phyloP scores from a whole-genome alignment of 2,113 vertebrate genomes.

The Actinemys pallida region DNA sequence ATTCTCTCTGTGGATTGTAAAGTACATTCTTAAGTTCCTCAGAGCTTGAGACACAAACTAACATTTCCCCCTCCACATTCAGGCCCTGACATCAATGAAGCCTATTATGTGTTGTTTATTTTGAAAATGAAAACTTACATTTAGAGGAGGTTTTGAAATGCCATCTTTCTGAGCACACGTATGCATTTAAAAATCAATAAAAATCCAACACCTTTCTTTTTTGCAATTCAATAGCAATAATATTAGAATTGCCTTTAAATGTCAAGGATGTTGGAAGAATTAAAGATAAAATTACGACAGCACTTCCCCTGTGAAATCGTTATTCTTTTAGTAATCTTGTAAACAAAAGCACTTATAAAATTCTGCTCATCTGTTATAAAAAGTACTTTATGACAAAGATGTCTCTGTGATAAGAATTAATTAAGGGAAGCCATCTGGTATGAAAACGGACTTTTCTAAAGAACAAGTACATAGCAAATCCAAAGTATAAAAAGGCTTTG shows the following conservation, averaged over 20 bases:
- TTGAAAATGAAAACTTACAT: constrained; percentile 46
- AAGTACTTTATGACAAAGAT: constrained; percentile 72
- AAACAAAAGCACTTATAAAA: constrained; percentile 77
- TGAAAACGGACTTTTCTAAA: constrained; percentile 45
- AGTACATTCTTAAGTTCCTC: constrained; percentile 9
- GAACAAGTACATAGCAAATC: not conserved
- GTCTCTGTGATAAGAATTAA: constrained; percentile 77
- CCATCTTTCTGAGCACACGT: constrained; percentile 61
- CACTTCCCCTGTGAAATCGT: constrained; percentile 63
- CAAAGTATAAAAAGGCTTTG: constrained; percentile 24
- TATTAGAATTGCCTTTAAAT: constrained; percentile 77
- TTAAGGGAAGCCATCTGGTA: constrained; percentile 79
- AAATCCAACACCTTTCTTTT: constrained; percentile 60
- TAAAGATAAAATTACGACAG: constrained; percentile 74
- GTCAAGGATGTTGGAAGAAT: constrained; percentile 77
- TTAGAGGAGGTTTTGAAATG: constrained; percentile 68
- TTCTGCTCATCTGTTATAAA: constrained; percentile 76
- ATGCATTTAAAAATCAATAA: constrained; percentile 71
- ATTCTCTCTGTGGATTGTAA: constrained; percentile 16
- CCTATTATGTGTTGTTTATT: constrained; percentile 61
- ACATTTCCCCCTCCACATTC: constrained; percentile 27
- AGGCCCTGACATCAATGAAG: constrained; percentile 6
- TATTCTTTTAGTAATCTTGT: constrained; percentile 72
- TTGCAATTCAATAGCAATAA: constrained; percentile 72
- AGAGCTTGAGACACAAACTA: not conserved